A percentile compares a stretch with the other conserved stretches of the same genome.
phyloP scores from a whole-genome alignment of 2,888 invertebrate species.

The Odontocerum albicorne region DNA sequence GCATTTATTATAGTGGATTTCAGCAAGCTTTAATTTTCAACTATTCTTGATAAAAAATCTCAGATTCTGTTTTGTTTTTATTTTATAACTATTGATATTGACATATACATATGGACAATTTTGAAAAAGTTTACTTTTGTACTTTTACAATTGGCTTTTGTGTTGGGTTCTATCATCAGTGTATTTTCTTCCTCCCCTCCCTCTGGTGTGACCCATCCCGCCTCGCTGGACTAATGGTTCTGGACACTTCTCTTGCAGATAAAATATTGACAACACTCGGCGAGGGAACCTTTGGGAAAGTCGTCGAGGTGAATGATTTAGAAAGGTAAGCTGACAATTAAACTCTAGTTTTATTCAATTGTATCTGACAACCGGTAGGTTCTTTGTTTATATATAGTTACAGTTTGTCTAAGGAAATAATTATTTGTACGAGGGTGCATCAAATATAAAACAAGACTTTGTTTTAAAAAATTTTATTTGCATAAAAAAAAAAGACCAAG shows the following conservation, averaged over 20 bases:
- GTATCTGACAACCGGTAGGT: neutral
- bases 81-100: too few species aligned
- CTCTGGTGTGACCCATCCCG: slow-evolving; percentile 11
- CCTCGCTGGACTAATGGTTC: slow-evolving; percentile 41
- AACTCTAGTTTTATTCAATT: too few species aligned
- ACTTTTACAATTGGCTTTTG: neutral
- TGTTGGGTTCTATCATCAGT: neutral
- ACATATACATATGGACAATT: too few species aligned
- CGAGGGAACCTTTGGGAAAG: slow-evolving; percentile 99
- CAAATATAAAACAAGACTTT: too few species aligned
- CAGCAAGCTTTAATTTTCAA: too few species aligned
- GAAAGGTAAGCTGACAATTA: slow-evolving; percentile 74
- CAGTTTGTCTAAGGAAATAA: neutral
- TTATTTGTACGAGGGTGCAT: too few species aligned
- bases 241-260: slow-evolving; percentile 81
- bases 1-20: too few species aligned
- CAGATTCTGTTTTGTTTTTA: too few species aligned
- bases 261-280: slow-evolving; percentile 98
- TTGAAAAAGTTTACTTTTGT: neutral
- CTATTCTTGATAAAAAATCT: too few species aligned
- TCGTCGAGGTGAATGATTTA: slow-evolving; percentile 97
- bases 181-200: neutral
- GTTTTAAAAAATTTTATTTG: too few species aligned
- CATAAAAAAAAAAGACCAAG: too few species aligned
- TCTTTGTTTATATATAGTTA: neutral